Base-by-base conservation (phyloP, 2,797 vertebrate species). In the Simalia tracyae region DNA sequence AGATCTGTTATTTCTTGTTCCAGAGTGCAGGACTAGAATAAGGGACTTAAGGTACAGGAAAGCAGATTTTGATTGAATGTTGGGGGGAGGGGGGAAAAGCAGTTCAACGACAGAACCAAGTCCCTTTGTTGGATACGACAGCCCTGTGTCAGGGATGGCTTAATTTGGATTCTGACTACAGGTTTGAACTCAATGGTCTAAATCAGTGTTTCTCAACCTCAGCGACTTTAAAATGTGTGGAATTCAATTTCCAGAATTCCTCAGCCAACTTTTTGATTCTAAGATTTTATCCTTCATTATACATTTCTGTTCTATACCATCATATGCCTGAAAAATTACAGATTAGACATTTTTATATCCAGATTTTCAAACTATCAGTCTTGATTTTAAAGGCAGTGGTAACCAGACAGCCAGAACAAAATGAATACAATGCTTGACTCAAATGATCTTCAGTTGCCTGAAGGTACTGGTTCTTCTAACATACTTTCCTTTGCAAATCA, bases 291-390 rank as follows among this genome's bases (percentile, higher is more conserved):
- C 72, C 84, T 60, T 60, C 87, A 85, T 93, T 90, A 15, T 50
- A 54, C 86, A 89, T 92, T 89, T 15, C 87, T 92, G 64, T 8
- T 1, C 92, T 89, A 60, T 28, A 76, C 24, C 5, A 15, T 86
- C 93, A 96, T 90, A 93, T 84, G 95, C 91, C 93, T 93, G 88
- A 93, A 92, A 93, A 42, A 2, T 57, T 28, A 31, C 11, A 60
- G 31, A 0, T 92, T 95, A 26, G 90, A 57, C 56, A 63, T 92
- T 90, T 4, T 87, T 81, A 84, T 0, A 0, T 87, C 19, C 88
- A 94, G 96, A 92, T 64, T 91, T 54, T 50, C 60, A 92, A 86
- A 61, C 0, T 60, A 91, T 36, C 87, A 95, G 17, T 17, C 61
- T 86, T 26, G 26, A 6, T 87, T 86, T 76, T 54, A 90, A 68